Percentiles rank a stretch among this genome's conserved stretches.
phyloP scores from a whole-genome alignment of 1,140 invertebrate genomes.

The Triops longicaudatus region DNA sequence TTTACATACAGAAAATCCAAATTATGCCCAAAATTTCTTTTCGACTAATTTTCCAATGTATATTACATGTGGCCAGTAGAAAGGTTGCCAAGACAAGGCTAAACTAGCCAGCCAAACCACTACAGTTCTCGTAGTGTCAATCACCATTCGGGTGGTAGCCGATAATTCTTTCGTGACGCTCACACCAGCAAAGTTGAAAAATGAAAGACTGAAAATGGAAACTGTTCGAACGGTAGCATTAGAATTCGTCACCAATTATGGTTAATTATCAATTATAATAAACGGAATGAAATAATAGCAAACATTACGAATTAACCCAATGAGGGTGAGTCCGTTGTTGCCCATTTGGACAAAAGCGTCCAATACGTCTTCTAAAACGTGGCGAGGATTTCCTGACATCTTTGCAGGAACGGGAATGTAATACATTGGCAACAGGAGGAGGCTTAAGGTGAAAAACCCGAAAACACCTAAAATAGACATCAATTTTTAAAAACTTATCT shows the following conservation, averaged over 20 bases:
- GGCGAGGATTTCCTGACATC: conserved; percentile 64
- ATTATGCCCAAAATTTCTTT: too few relatives aligned
- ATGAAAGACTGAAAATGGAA: conserved; percentile 81
- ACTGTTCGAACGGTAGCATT: conserved; percentile 46
- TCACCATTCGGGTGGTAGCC: conserved; percentile 82
- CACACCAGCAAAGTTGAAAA: conserved; percentile 93
- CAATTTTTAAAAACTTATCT: conserved; percentile 29
- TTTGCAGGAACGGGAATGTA: conserved; percentile 63
- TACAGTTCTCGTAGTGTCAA: conserved; percentile 80
- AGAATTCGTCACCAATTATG: too few relatives aligned
- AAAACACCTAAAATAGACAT: conserved; percentile 53
- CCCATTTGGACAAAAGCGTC: conserved; percentile 75
- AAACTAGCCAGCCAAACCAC: conserved; percentile 80
- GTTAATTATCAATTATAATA: too few relatives aligned
- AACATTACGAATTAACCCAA: conserved; percentile 54
- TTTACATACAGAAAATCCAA: too few relatives aligned
- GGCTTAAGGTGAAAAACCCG: conserved; percentile 64
- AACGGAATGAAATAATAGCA: conserved; percentile 31
- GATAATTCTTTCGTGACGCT: conserved; percentile 90
- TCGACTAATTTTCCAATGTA: background rate
- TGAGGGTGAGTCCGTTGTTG: conserved; percentile 52
- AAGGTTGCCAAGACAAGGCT: conserved; percentile 61
- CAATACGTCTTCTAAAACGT: conserved; percentile 72
- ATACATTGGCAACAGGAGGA: conserved; percentile 73
- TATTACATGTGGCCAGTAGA: conserved; percentile 65